Evolutionary conservation across 2,797 vertebrate genomes (phyloP).

Genomic region (Hipposideros larvatus): DNA sequence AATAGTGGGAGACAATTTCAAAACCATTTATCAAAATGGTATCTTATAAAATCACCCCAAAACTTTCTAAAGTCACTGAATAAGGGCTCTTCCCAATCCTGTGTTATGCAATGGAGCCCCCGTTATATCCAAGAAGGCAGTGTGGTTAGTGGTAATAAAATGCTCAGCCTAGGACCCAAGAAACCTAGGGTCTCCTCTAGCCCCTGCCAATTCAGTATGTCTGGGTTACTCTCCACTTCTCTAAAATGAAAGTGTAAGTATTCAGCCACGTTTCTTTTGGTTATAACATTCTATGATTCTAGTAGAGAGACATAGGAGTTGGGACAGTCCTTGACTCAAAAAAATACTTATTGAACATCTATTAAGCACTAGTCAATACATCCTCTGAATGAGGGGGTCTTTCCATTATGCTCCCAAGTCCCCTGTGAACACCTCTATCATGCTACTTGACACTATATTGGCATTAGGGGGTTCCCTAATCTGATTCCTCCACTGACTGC

Average conservation of each 20-base stretch:
- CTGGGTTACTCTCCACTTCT: not conserved
- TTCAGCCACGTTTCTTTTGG: not conserved
- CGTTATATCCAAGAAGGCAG: not conserved
- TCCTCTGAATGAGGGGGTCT: not conserved
- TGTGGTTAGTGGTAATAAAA: not conserved
- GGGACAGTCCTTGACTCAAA: not conserved
- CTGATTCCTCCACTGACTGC: not conserved
- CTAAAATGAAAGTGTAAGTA: not conserved
- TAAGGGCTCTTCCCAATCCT: not conserved
- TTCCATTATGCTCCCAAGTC: not conserved
- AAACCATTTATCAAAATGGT: slow-evolving; percentile 12
- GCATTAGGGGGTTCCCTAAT: not conserved
- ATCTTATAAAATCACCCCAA: not conserved
- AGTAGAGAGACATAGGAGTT: not conserved
- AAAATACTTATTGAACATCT: not conserved
- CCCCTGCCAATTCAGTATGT: not conserved
- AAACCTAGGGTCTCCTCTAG: not conserved
- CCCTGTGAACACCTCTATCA: not conserved
- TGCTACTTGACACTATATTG: not conserved
- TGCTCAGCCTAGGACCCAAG: not conserved
- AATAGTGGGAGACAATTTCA: not conserved
- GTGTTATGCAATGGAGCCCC: not conserved
- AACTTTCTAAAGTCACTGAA: not conserved
- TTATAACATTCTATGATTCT: not conserved
- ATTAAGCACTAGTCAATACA: not conserved